Evolutionary conservation across 2,888 invertebrate genomes (phyloP).

Genomic region (Leucophenga montana): DNA sequence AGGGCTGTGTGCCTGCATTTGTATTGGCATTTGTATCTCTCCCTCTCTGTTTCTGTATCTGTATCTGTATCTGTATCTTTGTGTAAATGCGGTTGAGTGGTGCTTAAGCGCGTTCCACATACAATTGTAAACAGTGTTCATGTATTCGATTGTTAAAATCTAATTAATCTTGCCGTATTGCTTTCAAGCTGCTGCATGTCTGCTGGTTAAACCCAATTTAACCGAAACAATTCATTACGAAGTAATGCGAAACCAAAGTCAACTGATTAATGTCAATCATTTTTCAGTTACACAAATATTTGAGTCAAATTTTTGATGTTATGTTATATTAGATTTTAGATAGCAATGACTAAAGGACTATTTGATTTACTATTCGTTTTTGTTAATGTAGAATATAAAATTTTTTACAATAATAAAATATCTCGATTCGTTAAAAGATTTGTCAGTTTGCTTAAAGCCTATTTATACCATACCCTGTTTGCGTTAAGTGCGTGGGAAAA

Average conservation of each 20-base stretch:
- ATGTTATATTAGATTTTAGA: no score
- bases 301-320: conserved; percentile 7
- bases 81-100: conserved; percentile 13
- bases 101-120: neutral
- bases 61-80: neutral
- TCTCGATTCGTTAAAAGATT: no score
- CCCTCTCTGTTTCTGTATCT: neutral
- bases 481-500: no score
- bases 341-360: no score
- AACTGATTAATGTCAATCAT: neutral
- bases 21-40: conserved; percentile 2
- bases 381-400: no score
- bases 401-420: no score
- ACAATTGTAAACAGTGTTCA: neutral
- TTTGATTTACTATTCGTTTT: no score
- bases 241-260: neutral
- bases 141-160: conserved; percentile 43
- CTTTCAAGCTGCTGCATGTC: neutral
- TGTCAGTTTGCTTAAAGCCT: no score
- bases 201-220: conserved; percentile 29
- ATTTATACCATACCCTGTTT: no score
- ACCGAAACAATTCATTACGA: neutral
- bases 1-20: neutral
- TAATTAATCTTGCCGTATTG: conserved; percentile 51
- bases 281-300: conserved; percentile 15